Evolutionary conservation across 2,113 vertebrate species (phyloP).

Genomic region (Gnathonemus longibarbis): DNA sequence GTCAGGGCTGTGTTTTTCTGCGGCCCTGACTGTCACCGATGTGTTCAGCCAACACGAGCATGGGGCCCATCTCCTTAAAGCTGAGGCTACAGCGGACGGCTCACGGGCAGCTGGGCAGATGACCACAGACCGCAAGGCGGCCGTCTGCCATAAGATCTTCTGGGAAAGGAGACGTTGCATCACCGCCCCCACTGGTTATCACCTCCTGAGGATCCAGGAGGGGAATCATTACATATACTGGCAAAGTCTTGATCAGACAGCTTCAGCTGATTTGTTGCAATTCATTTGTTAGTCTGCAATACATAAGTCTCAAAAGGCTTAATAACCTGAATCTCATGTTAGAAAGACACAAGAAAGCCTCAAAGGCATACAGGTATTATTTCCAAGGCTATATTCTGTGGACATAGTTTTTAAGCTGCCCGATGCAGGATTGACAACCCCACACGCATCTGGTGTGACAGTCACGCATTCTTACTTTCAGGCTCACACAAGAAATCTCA

Average conservation of each 20-base stretch:
- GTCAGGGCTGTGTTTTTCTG: conserved; percentile 41
- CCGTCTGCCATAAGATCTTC: conserved; percentile 48
- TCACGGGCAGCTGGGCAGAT: conserved; percentile 30
- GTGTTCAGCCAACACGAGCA: conserved; percentile 52
- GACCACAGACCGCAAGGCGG: conserved; percentile 40
- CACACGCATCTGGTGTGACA: no score
- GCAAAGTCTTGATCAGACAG: neutral
- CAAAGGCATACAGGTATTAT: neutral
- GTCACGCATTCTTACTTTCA: no score
- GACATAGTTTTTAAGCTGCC: neutral
- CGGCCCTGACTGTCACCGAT: conserved; percentile 33
- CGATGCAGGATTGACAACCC: neutral
- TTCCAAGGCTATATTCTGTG: neutral
- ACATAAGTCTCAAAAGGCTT: neutral
- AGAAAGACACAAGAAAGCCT: neutral
- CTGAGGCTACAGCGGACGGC: conserved; percentile 39
- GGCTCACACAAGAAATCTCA: no score
- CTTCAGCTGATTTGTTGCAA: neutral
- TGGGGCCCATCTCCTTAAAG: conserved; percentile 40
- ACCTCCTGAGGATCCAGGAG: conserved; percentile 28
- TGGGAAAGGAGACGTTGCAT: conserved; percentile 64
- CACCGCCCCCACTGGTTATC: conserved; percentile 20
- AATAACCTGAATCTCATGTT: neutral
- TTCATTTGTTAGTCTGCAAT: neutral
- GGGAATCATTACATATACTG: neutral